Conservation (phyloP, 2,888 invertebrate genomes). For the Sipunculus nudus region DNA sequence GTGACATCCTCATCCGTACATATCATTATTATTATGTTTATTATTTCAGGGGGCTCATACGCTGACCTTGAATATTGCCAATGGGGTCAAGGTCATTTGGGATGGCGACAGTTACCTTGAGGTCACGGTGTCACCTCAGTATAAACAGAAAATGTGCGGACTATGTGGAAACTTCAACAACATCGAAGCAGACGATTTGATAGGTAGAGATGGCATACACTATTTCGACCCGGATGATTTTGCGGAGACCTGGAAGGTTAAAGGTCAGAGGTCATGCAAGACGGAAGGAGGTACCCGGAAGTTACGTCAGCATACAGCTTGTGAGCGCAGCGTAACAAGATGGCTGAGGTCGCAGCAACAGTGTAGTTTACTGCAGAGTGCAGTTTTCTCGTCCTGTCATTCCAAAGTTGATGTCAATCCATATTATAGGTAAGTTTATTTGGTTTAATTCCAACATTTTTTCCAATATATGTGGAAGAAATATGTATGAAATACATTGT, state of each 20-base stretch:
- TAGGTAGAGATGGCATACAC: slow-evolving; percentile 65
- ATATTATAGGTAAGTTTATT: slow-evolving; percentile 76
- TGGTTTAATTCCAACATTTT: background rate
- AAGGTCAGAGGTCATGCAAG: background rate
- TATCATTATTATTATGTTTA: too few relatives aligned
- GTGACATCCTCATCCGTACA: too few relatives aligned
- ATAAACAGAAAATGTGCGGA: slow-evolving; percentile 85
- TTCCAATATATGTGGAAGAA: background rate
- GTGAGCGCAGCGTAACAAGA: background rate
- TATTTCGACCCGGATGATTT: slow-evolving; percentile 78
- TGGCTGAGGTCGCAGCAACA: slow-evolving; percentile 53
- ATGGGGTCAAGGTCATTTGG: slow-evolving; percentile 87
- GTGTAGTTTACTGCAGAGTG: slow-evolving; percentile 71
- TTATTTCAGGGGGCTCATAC: slow-evolving; percentile 63
- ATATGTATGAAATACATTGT: too few relatives aligned
- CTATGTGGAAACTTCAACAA: slow-evolving; percentile 95
- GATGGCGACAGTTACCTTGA: slow-evolving; percentile 93
- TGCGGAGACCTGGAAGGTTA: slow-evolving; percentile 88
- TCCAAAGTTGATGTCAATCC: slow-evolving; percentile 81
- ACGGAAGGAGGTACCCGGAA: background rate
- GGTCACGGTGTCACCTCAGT: slow-evolving; percentile 77
- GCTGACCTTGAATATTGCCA: slow-evolving; percentile 65
- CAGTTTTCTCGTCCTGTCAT: slow-evolving; percentile 80
- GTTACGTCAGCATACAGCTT: too few relatives aligned
- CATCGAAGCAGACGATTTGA: slow-evolving; percentile 83